Conservation (phyloP, 1,140 invertebrate species). For the Megalonaias nervosa region DNA sequence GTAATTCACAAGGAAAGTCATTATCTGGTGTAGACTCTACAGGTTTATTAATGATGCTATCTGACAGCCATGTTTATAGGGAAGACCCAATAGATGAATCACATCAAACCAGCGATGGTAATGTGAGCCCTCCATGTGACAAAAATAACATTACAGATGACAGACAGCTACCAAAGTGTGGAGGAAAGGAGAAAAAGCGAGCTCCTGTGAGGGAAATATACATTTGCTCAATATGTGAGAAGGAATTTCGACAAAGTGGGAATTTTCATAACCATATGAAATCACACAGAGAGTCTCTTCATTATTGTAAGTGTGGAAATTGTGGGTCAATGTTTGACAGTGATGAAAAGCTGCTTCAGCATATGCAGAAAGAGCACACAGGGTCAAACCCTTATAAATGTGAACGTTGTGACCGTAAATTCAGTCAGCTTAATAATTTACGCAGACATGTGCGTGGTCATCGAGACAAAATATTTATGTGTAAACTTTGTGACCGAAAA, state of each 20-base stretch:
- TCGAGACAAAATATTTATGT: constrained; percentile 84
- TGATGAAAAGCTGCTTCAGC: constrained; percentile 38
- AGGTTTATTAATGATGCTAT: too few species aligned
- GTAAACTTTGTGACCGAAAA: constrained; percentile 80
- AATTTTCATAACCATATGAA: constrained; percentile 46
- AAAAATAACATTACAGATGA: too few species aligned
- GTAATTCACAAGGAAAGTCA: too few species aligned
- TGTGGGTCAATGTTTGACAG: constrained; percentile 29
- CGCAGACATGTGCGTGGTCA: constrained; percentile 86
- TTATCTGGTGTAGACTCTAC: too few species aligned
- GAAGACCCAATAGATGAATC: too few species aligned
- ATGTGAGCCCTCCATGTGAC: too few species aligned
- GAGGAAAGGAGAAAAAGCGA: too few species aligned
- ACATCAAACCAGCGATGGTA: too few species aligned
- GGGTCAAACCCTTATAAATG: constrained; percentile 64
- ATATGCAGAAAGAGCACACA: constrained; percentile 52
- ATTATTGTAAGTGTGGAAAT: constrained; percentile 32
- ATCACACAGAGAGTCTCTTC: constrained; percentile 19
- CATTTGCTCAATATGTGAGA: constrained; percentile 22
- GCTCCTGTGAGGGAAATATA: too few species aligned
- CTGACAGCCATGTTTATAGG: too few species aligned
- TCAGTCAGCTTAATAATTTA: constrained; percentile 90
- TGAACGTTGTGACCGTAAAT: constrained; percentile 91
- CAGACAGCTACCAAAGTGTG: too few species aligned
- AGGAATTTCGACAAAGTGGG: constrained; percentile 33